Evolutionary conservation across 2,113 vertebrate genomes (phyloP).

Genomic region (Tamias sibiricus): DNA sequence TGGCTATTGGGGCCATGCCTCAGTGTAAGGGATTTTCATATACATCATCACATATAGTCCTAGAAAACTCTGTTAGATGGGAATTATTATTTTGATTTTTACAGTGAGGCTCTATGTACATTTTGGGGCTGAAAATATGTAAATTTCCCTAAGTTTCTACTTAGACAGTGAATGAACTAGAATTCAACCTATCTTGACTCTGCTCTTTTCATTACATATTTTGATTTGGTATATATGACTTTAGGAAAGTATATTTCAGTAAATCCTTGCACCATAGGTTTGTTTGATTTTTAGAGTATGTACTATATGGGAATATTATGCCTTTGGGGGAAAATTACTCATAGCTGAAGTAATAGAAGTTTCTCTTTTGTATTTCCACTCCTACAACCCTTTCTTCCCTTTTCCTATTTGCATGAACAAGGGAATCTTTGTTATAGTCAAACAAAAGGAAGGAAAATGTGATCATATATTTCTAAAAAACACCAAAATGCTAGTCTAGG

Average conservation of each 20-base stretch:
- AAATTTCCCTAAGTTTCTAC: slow-evolving; percentile 1
- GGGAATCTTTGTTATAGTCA: neutral
- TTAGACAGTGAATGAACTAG: neutral
- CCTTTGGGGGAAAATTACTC: slow-evolving; percentile 21
- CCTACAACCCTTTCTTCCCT: neutral
- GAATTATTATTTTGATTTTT: slow-evolving; percentile 37
- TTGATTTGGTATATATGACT: neutral
- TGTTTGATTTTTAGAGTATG: slow-evolving; percentile 7
- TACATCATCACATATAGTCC: neutral
- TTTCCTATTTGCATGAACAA: slow-evolving; percentile 2
- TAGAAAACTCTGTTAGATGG: neutral
- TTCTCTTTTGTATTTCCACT: neutral
- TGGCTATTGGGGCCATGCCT: neutral
- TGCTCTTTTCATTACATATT: slow-evolving; percentile 39
- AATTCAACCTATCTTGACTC: neutral
- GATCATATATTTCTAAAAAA: neutral
- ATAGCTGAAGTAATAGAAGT: neutral
- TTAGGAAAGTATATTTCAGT: slow-evolving; percentile 29
- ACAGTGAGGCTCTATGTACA: neutral
- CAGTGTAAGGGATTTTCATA: neutral
- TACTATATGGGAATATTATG: neutral
- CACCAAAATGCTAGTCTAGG: neutral
- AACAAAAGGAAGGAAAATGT: neutral
- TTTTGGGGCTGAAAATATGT: slow-evolving; percentile 4
- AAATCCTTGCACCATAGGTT: neutral